These are phyloP conservation scores for Drosophila paulistorum DNA, from an alignment of 1,140 invertebrate species.

Conservation along the genomic window DNA sequence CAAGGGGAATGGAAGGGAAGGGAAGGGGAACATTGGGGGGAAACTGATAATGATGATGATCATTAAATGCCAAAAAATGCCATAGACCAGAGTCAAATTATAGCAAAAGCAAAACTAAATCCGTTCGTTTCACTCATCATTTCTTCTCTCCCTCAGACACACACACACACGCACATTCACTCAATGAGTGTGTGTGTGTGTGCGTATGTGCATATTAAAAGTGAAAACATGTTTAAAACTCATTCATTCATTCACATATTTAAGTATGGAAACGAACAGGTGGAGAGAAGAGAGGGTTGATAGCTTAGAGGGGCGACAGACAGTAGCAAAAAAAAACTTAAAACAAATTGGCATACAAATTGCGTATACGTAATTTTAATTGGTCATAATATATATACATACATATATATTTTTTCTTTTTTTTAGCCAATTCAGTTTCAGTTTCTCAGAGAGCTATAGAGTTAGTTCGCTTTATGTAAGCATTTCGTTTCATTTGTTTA, in stretches of 20 bases:
- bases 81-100: conserved; percentile 65
- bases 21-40: conserved; percentile 9
- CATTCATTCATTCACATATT: conserved; percentile 57
- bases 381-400: conserved; percentile 40
- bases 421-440: conserved; percentile 62
- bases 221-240: conserved; percentile 74
- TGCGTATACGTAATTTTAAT: conserved; percentile 75
- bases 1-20: conserved; percentile 17
- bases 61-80: conserved; percentile 78
- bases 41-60: conserved; percentile 42
- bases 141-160: conserved; percentile 38
- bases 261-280: not conserved
- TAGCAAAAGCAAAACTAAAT: conserved; percentile 73
- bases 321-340: conserved; percentile 29
- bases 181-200: conserved; percentile 11
- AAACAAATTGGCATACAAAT: conserved; percentile 64
- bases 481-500: conserved; percentile 14
- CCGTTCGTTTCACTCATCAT: conserved; percentile 67
- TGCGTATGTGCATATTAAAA: conserved; percentile 63
- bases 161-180: conserved; percentile 24
- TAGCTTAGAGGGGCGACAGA: conserved; percentile 23
- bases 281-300: not conserved
- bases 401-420: not conserved
- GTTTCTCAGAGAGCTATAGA: conserved; percentile 13
- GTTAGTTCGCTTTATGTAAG: conserved; percentile 43